Percentiles rank a stretch among this genome's conserved stretches.
phyloP scores from a whole-genome alignment of 2,888 invertebrate species.

The Marronus borbonicus region DNA sequence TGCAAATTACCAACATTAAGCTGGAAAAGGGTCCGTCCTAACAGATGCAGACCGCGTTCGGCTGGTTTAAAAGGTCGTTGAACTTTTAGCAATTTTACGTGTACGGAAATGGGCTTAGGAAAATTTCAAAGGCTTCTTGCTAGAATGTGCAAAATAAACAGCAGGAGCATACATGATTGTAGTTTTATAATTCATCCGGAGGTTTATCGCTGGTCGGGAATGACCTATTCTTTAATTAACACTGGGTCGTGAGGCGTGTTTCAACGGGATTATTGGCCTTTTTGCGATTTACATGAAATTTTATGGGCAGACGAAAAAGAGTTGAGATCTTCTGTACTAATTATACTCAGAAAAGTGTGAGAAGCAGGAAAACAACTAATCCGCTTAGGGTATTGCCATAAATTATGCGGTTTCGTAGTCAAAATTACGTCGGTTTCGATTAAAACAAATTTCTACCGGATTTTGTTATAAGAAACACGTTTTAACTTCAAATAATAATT shows the following conservation, averaged over 20 bases:
- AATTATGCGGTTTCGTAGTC: too few relatives aligned
- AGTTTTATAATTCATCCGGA: neutral
- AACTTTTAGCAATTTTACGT: slow-evolving; percentile 1
- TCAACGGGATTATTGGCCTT: slow-evolving; percentile 1
- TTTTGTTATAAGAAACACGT: too few relatives aligned
- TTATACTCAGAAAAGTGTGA: too few relatives aligned
- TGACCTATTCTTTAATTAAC: slow-evolving; percentile 14
- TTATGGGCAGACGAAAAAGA: neutral
- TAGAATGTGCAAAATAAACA: neutral
- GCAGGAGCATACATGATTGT: neutral
- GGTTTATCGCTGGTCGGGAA: neutral
- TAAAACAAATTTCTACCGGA: too few relatives aligned
- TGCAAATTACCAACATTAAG: neutral
- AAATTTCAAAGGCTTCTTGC: neutral
- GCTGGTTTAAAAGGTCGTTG: neutral
- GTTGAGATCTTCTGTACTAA: too few relatives aligned
- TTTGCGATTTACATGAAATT: neutral
- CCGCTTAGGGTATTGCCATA: too few relatives aligned
- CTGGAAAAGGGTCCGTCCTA: neutral
- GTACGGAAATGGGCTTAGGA: neutral
- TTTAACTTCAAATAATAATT: too few relatives aligned
- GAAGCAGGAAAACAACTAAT: too few relatives aligned
- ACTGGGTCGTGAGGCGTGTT: neutral
- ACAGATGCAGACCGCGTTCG: neutral
- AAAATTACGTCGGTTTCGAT: too few relatives aligned